Conservation (phyloP, 2,113 vertebrate species). For the Bombycilla garrulus region DNA sequence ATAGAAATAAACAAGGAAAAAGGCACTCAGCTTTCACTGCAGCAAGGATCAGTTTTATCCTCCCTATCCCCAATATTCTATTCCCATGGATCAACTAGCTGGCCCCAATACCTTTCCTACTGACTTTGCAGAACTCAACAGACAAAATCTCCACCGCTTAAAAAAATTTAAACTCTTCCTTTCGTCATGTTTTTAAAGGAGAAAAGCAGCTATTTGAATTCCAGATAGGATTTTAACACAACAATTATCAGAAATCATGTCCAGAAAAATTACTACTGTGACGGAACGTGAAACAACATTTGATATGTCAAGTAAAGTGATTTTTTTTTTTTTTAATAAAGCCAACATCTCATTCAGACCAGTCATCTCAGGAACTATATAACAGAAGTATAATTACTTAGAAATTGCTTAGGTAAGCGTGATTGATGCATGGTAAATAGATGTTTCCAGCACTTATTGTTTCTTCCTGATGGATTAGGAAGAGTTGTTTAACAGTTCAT, state of each 20-base stretch:
- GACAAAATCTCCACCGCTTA: neutral
- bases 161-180: neutral
- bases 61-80: neutral
- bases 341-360: neutral
- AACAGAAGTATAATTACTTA: conserved; percentile 78
- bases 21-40: neutral
- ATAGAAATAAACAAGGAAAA: neutral
- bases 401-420: conserved; percentile 81
- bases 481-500: conserved; percentile 87
- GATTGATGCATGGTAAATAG: conserved; percentile 83
- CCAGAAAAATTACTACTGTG: neutral
- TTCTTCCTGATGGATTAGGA: conserved; percentile 83
- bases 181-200: neutral
- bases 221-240: conserved; percentile 6
- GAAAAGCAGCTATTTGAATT: neutral
- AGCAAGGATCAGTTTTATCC: neutral
- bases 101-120: neutral
- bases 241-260: conserved; percentile 6
- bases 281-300: neutral
- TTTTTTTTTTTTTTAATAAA: neutral
- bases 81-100: neutral
- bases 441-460: conserved; percentile 80
- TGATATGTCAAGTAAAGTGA: neutral
- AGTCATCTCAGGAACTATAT: conserved; percentile 16
- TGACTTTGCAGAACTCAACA: neutral